Evolutionary conservation across 2,888 invertebrate species (phyloP).

Genomic region (Halictus ligatus): DNA sequence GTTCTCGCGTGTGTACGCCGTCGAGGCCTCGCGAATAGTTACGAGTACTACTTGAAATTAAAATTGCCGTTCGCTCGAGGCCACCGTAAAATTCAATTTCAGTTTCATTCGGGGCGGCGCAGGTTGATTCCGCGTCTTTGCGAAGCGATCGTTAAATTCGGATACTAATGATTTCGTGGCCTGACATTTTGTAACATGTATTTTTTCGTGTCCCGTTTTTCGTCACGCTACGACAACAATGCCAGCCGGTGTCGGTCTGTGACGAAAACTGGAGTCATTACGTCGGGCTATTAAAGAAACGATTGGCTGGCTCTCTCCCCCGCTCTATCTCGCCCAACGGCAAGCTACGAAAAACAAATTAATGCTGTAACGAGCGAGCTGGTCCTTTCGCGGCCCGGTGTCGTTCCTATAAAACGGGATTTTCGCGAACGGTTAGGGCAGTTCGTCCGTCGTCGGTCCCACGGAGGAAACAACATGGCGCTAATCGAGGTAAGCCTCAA

Average conservation of each 20-base stretch:
- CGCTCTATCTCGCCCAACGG: constrained; percentile 24
- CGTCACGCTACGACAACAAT: constrained; percentile 7
- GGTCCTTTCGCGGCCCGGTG: constrained; percentile 34
- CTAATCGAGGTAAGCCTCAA: constrained; percentile 46
- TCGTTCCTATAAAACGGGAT: constrained; percentile 61
- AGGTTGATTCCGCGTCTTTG: neutral
- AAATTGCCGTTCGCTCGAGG: constrained; percentile 27
- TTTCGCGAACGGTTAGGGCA: constrained; percentile 29
- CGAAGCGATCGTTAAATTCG: constrained; percentile 12
- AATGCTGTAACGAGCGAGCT: constrained; percentile 55
- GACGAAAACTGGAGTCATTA: constrained; percentile 48
- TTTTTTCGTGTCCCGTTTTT: constrained; percentile 27
- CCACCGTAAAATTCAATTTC: neutral
- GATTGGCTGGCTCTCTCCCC: constrained; percentile 42
- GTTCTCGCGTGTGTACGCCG: neutral
- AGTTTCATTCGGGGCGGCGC: neutral
- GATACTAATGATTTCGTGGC: constrained; percentile 3
- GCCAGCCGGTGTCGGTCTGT: constrained; percentile 44
- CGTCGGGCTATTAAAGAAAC: constrained; percentile 45
- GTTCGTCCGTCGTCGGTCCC: constrained; percentile 44
- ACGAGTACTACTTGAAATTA: constrained; percentile 26
- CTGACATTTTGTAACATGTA: constrained; percentile 11
- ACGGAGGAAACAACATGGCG: constrained; percentile 51
- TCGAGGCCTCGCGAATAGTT: constrained; percentile 18
- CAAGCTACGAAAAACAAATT: constrained; percentile 56